Percentiles rank a stretch among this genome's conserved stretches.
Evolutionary conservation across 2,888 invertebrate genomes (phyloP).

Genomic region (Alloplasta piceator): DNA sequence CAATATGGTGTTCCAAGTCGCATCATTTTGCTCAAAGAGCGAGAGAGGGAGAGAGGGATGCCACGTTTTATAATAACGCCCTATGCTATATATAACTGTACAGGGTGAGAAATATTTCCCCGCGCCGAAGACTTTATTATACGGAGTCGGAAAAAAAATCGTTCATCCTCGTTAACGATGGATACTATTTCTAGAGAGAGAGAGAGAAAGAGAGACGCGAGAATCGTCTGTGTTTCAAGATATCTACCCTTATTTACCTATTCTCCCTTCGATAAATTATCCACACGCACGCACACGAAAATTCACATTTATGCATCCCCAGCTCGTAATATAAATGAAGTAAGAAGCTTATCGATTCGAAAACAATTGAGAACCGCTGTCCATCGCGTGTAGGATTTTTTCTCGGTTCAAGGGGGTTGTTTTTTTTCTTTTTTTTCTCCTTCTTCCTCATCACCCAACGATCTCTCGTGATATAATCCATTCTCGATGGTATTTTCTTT

Average conservation of each 20-base stretch:
- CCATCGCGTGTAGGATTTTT: constrained; percentile 32
- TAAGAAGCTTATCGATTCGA: constrained; percentile 42
- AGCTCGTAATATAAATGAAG: constrained; percentile 36
- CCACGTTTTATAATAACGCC: constrained; percentile 29
- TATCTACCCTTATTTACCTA: constrained; percentile 13
- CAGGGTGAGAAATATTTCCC: constrained; percentile 12
- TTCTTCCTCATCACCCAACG: not conserved
- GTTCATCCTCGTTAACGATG: constrained; percentile 41
- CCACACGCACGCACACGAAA: not conserved
- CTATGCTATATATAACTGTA: constrained; percentile 30
- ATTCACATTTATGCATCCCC: not conserved
- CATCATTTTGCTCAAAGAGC: constrained; percentile 40
- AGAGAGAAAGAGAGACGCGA: not conserved
- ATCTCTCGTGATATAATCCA: not conserved
- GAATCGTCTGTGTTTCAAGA: constrained; percentile 10
- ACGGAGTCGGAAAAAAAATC: constrained; percentile 19
- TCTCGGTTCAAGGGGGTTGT: constrained; percentile 10
- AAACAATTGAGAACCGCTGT: constrained; percentile 56
- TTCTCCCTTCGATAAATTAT: constrained; percentile 17
- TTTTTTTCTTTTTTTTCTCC: not conserved
- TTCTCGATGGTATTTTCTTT: too few relatives aligned
- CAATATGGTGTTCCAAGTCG: constrained; percentile 56
- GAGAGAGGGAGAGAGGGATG: constrained; percentile 27
- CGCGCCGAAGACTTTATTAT: constrained; percentile 21
- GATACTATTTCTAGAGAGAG: constrained; percentile 14